These are phyloP conservation scores for Hippoglossus stenolepis DNA, from an alignment of 2,113 vertebrate species.

Conservation along the genomic window DNA sequence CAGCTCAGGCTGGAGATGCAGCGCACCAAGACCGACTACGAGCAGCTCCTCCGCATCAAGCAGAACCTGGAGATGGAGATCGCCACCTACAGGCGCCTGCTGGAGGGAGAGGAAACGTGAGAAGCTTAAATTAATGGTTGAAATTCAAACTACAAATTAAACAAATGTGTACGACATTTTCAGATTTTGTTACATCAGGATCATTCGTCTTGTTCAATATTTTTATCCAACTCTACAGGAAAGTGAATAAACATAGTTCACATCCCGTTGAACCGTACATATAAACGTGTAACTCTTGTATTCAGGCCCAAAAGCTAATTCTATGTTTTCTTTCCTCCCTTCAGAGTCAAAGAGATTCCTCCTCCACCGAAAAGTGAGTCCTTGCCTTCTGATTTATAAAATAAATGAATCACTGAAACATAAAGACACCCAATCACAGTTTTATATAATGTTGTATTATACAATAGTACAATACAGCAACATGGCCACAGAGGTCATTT, in stretches of 20 bases:
- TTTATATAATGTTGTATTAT: neutral
- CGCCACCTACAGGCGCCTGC: slow-evolving; percentile 85
- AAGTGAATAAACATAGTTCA: neutral
- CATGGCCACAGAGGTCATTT: neutral
- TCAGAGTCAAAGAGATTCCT: slow-evolving; percentile 79
- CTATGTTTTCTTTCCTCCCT: slow-evolving; percentile 44
- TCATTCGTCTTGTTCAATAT: too few relatives aligned
- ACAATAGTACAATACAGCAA: neutral
- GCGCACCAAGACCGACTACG: slow-evolving; percentile 84
- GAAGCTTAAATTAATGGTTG: slow-evolving; percentile 8
- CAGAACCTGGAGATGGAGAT: slow-evolving; percentile 88
- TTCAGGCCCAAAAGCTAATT: neutral
- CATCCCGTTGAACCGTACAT: neutral
- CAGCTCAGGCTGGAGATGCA: slow-evolving; percentile 85
- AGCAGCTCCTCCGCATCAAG: slow-evolving; percentile 86
- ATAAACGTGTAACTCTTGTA: neutral
- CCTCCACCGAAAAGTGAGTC: slow-evolving; percentile 83
- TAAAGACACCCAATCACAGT: neutral
- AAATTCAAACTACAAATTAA: too few relatives aligned
- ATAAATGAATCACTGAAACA: neutral
- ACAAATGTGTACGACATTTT: too few relatives aligned
- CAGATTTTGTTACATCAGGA: too few relatives aligned
- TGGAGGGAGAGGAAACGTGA: slow-evolving; percentile 85
- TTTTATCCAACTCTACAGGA: neutral
- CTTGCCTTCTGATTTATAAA: neutral